A percentile compares a stretch with the other conserved stretches of the same genome.
Conservation (phyloP, 2,888 invertebrate species). For the Escarpia spicata region DNA sequence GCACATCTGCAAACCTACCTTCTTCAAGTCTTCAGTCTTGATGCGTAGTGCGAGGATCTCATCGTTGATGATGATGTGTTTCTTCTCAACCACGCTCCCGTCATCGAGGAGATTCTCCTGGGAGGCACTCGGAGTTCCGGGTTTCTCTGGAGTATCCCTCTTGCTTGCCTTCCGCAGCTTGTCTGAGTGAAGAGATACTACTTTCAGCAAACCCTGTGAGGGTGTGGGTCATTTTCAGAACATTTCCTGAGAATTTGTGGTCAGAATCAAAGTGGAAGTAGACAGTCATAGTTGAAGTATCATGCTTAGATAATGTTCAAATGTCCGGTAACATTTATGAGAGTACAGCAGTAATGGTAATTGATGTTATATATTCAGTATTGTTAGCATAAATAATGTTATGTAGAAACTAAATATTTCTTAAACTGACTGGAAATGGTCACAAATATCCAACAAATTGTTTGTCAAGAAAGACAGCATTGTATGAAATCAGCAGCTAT, state of each 20-base stretch:
- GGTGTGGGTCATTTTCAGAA: neutral
- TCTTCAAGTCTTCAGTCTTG: slow-evolving; percentile 61
- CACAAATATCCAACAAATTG: neutral
- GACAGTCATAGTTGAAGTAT: neutral
- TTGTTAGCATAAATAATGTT: neutral
- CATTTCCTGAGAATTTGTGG: neutral
- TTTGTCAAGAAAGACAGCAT: neutral
- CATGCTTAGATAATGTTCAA: too few relatives aligned
- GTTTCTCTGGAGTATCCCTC: slow-evolving; percentile 52
- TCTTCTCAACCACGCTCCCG: slow-evolving; percentile 32
- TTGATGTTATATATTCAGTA: neutral
- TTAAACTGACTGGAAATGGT: neutral
- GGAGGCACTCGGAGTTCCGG: slow-evolving; percentile 58
- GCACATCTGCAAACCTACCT: slow-evolving; percentile 46
- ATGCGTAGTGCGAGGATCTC: slow-evolving; percentile 62
- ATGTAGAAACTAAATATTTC: neutral
- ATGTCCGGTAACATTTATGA: too few relatives aligned
- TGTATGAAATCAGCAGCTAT: neutral
- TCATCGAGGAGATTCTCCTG: slow-evolving; percentile 55
- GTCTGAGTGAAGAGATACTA: slow-evolving; percentile 43
- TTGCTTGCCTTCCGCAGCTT: slow-evolving; percentile 48
- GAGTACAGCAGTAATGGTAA: neutral
- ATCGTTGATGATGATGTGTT: slow-evolving; percentile 61
- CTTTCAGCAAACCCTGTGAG: neutral
- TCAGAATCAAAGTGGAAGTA: neutral